A percentile compares a stretch with the other conserved stretches of the same genome.
Conservation (phyloP, 2,113 vertebrate species). For the Poeciliopsis retropinna region DNA sequence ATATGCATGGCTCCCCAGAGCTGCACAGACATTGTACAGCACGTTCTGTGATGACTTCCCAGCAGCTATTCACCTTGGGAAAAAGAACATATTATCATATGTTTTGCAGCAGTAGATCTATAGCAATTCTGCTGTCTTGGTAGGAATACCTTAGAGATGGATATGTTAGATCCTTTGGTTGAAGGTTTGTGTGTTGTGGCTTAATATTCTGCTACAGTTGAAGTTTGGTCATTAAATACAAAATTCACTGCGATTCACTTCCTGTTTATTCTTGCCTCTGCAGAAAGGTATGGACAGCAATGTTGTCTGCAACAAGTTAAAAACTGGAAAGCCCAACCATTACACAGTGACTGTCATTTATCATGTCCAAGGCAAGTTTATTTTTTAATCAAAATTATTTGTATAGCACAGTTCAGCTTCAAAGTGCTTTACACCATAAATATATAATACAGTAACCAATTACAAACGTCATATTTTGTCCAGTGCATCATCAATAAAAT, state of each 20-base stretch:
- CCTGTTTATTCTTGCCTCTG: background rate
- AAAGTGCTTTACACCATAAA: too few relatives aligned
- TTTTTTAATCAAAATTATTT: too few relatives aligned
- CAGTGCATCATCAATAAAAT: too few relatives aligned
- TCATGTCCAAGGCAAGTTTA: too few relatives aligned
- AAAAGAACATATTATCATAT: background rate
- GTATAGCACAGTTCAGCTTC: too few relatives aligned
- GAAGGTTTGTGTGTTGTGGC: background rate
- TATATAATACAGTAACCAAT: too few relatives aligned
- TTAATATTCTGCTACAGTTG: background rate
- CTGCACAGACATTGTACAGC: background rate
- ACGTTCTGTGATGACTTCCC: background rate
- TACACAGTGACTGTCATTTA: background rate
- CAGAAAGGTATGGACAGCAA: background rate
- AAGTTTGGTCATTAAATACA: slow-evolving; percentile 1
- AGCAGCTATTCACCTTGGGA: background rate
- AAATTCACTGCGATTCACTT: background rate
- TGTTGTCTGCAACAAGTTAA: background rate
- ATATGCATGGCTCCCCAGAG: slow-evolving; percentile 5
- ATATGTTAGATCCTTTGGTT: background rate
- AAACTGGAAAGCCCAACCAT: background rate
- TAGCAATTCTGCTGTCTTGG: background rate
- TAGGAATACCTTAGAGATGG: background rate
- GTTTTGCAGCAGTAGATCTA: slow-evolving; percentile 3
- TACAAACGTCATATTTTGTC: too few relatives aligned